Evolutionary conservation across 2,888 invertebrate genomes (phyloP).

Genomic region (Plebejus argus): DNA sequence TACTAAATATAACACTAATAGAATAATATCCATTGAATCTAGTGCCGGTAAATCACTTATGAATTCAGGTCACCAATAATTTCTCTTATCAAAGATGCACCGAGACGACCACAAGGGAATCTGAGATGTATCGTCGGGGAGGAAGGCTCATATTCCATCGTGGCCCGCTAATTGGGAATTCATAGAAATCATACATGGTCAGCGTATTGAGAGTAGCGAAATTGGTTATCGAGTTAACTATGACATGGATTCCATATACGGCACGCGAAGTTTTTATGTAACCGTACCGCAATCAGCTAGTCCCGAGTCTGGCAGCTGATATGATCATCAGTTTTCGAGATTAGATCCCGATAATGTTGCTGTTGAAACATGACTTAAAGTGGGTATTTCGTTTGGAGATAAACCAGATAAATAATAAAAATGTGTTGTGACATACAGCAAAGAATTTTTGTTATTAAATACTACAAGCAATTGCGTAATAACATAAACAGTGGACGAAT

Average conservation of each 20-base stretch:
- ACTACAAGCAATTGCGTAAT: not conserved
- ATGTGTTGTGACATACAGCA: not conserved
- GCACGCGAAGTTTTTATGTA: conserved; percentile 36
- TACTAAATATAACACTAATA: conserved; percentile 41
- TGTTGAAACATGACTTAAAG: not conserved
- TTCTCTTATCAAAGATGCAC: conserved; percentile 45
- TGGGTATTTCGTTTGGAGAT: not conserved
- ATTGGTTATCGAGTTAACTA: conserved; percentile 41
- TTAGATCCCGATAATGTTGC: not conserved
- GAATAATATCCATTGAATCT: conserved; percentile 43
- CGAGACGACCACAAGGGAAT: conserved; percentile 47
- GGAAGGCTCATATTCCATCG: conserved; percentile 41
- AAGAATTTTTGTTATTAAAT: not conserved
- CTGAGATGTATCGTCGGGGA: conserved; percentile 48
- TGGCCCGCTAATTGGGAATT: conserved; percentile 39
- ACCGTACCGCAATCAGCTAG: conserved; percentile 30
- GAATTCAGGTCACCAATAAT: conserved; percentile 47
- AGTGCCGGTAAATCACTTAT: conserved; percentile 46
- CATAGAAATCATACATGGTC: conserved; percentile 48
- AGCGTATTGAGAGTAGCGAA: conserved; percentile 41
- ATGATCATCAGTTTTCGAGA: conserved; percentile 4
- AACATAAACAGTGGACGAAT: not conserved
- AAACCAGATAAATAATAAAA: not conserved
- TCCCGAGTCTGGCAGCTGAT: conserved; percentile 3
- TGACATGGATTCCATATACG: conserved; percentile 40